phyloP scores from a whole-genome alignment of 2,113 vertebrate genomes.

The Corythoichthys haematopterus region DNA sequence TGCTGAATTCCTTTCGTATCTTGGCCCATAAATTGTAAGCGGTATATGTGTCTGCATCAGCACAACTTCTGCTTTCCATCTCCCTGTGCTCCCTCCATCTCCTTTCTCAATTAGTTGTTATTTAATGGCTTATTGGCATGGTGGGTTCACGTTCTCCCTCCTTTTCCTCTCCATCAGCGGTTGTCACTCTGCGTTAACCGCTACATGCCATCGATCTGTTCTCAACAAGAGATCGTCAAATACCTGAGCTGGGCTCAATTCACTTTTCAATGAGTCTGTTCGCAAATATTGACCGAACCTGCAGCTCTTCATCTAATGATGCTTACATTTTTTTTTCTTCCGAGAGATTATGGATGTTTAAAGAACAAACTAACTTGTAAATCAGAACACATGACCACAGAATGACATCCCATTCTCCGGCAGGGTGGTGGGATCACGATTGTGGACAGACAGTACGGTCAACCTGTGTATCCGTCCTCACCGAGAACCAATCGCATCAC shows the following conservation, averaged over 20 bases:
- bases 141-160: slow-evolving; percentile 14
- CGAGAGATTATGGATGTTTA: slow-evolving; percentile 3
- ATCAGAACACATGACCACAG: neutral
- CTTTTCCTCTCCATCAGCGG: slow-evolving; percentile 41
- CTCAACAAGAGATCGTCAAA: slow-evolving; percentile 60
- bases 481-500: slow-evolving; percentile 39
- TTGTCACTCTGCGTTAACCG: slow-evolving; percentile 61
- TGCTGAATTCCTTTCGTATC: neutral
- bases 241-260: slow-evolving; percentile 38
- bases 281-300: slow-evolving; percentile 45
- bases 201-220: slow-evolving; percentile 60
- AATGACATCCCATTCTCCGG: neutral
- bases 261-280: slow-evolving; percentile 54
- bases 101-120: slow-evolving; percentile 55
- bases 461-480: slow-evolving; percentile 55
- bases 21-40: neutral
- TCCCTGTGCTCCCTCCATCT: slow-evolving; percentile 15
- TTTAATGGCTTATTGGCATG: slow-evolving; percentile 55
- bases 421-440: slow-evolving; percentile 61
- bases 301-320: slow-evolving; percentile 57
- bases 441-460: slow-evolving; percentile 42
- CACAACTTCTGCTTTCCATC: slow-evolving; percentile 9
- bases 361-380: neutral
- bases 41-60: neutral
- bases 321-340: slow-evolving; percentile 31